phyloP scores from a whole-genome alignment of 1,140 invertebrate species.

The Drosophila tsacasi region DNA sequence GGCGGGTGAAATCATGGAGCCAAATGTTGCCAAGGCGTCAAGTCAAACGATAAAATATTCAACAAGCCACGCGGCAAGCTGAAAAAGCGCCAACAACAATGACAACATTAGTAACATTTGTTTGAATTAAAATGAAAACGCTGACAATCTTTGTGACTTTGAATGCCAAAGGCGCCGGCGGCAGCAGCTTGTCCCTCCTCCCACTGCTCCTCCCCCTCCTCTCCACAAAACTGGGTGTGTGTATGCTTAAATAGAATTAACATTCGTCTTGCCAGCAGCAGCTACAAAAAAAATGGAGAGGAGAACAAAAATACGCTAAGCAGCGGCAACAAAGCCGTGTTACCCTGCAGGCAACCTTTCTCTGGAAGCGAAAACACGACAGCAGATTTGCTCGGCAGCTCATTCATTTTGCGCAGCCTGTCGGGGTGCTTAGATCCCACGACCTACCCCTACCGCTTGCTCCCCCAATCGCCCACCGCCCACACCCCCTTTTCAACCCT shows the following conservation, averaged over 20 bases:
- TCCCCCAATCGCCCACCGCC: background rate
- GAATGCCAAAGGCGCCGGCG: slow-evolving; percentile 68
- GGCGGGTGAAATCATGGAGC: slow-evolving; percentile 62
- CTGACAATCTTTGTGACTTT: slow-evolving; percentile 81
- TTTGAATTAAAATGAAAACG: slow-evolving; percentile 85
- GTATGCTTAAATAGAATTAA: slow-evolving; percentile 80
- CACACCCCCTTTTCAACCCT: background rate
- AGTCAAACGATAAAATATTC: slow-evolving; percentile 83
- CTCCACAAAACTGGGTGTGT: slow-evolving; percentile 1
- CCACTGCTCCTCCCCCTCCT: background rate
- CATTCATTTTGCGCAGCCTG: slow-evolving; percentile 77
- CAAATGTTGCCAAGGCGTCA: slow-evolving; percentile 78
- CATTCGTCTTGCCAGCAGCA: slow-evolving; percentile 74
- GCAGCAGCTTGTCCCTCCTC: slow-evolving; percentile 60
- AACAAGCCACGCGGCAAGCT: slow-evolving; percentile 55
- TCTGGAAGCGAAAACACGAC: slow-evolving; percentile 67
- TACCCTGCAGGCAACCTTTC: slow-evolving; percentile 68
- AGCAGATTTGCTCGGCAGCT: slow-evolving; percentile 81
- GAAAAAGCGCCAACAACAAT: slow-evolving; percentile 63
- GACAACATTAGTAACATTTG: slow-evolving; percentile 83
- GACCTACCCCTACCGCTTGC: background rate
- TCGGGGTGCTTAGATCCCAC: slow-evolving; percentile 55
- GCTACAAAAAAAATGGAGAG: slow-evolving; percentile 24
- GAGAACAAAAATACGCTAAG: slow-evolving; percentile 16
- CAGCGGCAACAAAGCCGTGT: slow-evolving; percentile 49